These are phyloP conservation scores for Octodon degus DNA, from an alignment of 2,113 vertebrate genomes.

Conservation along the genomic window DNA sequence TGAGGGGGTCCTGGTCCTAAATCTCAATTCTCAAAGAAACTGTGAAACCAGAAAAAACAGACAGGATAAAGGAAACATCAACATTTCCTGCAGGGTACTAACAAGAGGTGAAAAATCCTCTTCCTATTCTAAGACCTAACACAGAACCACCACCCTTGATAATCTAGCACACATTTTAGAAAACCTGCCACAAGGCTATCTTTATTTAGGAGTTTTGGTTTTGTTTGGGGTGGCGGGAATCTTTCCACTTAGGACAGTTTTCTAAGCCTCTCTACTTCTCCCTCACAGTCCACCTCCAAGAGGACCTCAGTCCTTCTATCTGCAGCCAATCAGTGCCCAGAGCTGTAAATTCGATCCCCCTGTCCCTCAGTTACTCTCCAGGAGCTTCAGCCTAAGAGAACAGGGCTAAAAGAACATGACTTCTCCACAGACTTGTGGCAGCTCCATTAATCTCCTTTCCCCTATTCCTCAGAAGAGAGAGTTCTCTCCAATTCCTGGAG, in stretches of 20 bases:
- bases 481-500: not conserved
- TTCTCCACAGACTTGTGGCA: not conserved
- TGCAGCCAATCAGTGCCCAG: not conserved
- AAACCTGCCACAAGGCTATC: not conserved
- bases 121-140: not conserved
- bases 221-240: not conserved
- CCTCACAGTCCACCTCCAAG: not conserved
- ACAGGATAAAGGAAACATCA: constrained; percentile 25
- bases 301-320: not conserved
- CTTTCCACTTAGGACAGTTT: not conserved
- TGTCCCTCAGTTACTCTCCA: not conserved
- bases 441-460: not conserved
- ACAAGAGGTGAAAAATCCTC: constrained; percentile 41
- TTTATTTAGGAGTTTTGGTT: not conserved
- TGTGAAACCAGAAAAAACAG: constrained; percentile 15
- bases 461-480: not conserved
- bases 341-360: not conserved
- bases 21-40: constrained; percentile 57
- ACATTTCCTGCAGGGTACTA: constrained; percentile 30
- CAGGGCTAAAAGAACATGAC: not conserved
- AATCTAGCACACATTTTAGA: not conserved
- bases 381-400: not conserved
- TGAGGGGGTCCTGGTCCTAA: not conserved
- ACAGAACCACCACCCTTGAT: not conserved
- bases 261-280: not conserved